Percentiles rank a stretch among this genome's conserved stretches.
These are phyloP conservation scores for Meloidogyne hapla DNA, from an alignment of 1,140 invertebrate genomes.

Conservation along the genomic window DNA sequence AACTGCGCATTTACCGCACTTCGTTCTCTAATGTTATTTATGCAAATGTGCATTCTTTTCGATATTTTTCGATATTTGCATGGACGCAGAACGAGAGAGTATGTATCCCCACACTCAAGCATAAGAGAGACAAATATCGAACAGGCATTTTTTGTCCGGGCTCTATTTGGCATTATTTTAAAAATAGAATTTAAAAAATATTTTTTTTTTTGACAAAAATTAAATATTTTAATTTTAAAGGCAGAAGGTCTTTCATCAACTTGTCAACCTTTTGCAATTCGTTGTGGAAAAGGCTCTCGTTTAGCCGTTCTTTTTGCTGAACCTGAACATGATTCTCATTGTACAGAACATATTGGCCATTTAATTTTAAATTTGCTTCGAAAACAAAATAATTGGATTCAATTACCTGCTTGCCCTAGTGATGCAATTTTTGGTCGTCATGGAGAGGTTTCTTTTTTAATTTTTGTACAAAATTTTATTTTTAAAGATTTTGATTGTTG, in stretches of 20 bases:
- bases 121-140: too few species aligned
- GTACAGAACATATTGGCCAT: slow-evolving; percentile 29
- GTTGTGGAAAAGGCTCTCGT: slow-evolving; percentile 26
- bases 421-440: slow-evolving; percentile 37
- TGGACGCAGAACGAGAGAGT: too few species aligned
- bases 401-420: slow-evolving; percentile 36
- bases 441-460: slow-evolving; percentile 33
- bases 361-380: slow-evolving; percentile 18
- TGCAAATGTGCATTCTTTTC: too few species aligned
- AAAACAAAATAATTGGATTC: slow-evolving; percentile 10
- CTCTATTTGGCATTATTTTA: too few species aligned
- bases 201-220: too few species aligned
- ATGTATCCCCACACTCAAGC: too few species aligned
- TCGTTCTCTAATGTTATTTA: too few species aligned
- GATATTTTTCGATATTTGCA: too few species aligned
- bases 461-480: neutral
- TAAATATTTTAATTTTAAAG: neutral
- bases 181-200: too few species aligned
- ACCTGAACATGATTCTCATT: slow-evolving; percentile 37
- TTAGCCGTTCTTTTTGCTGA: slow-evolving; percentile 34
- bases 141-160: too few species aligned
- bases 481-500: slow-evolving; percentile 21
- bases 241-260: neutral
- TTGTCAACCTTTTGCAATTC: slow-evolving; percentile 25
- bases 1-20: too few species aligned